A percentile compares a stretch with the other conserved stretches of the same genome.
These are phyloP conservation scores for Neopelma chrysocephalum DNA, from an alignment of 2,797 vertebrate genomes.

Conservation along the genomic window DNA sequence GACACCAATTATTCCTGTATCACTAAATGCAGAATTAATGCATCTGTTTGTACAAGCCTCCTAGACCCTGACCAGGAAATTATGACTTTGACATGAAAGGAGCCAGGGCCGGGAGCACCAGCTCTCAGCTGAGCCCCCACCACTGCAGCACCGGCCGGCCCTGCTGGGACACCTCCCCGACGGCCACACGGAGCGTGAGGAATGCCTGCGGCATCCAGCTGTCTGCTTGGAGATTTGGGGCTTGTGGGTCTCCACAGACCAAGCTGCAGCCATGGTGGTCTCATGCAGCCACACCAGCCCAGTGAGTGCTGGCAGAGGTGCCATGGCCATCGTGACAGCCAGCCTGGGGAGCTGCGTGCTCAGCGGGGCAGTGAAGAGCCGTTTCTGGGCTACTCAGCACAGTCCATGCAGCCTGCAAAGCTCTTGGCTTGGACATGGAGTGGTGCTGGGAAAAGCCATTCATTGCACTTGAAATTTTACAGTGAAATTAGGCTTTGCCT, in stretches of 20 bases:
- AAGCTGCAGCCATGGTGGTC: not conserved
- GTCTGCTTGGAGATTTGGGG: not conserved
- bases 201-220: not conserved
- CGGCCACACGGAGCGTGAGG: accelerated
- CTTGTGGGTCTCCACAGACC: not conserved
- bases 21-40: slow-evolving; percentile 47
- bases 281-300: accelerated
- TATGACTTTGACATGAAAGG: not conserved
- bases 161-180: not conserved
- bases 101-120: not conserved
- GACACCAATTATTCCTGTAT: slow-evolving; percentile 58
- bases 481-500: slow-evolving; percentile 30
- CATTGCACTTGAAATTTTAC: not conserved
- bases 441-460: slow-evolving; percentile 18
- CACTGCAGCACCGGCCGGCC: not conserved
- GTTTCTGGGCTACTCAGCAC: not conserved
- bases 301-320: not conserved
- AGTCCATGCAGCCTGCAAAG: not conserved
- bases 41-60: slow-evolving; percentile 13
- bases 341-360: not conserved
- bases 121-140: not conserved
- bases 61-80: not conserved
- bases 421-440: not conserved
- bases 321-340: accelerated
- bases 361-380: not conserved